Conservation (phyloP, 2,797 vertebrate species). For the Fistularia commersonii region DNA sequence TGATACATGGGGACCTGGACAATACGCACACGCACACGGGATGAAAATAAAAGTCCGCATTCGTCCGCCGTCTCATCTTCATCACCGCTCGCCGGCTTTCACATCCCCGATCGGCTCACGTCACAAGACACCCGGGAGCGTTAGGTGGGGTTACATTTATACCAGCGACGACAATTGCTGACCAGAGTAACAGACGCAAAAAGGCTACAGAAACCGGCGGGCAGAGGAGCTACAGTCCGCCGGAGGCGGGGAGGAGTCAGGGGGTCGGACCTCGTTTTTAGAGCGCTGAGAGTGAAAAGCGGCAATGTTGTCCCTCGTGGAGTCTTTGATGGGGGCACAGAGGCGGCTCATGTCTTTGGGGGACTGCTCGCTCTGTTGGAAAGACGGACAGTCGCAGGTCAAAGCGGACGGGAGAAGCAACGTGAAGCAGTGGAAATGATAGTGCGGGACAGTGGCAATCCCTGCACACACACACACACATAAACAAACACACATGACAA, state of each 20-base stretch:
- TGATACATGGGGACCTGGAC: slow-evolving; percentile 88
- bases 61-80: slow-evolving; percentile 2
- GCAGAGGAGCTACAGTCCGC: too few species aligned
- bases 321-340: slow-evolving; percentile 82
- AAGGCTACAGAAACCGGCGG: slow-evolving; percentile 42
- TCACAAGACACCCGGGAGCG: slow-evolving; percentile 42
- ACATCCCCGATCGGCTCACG: slow-evolving; percentile 28
- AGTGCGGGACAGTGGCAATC: slow-evolving; percentile 45
- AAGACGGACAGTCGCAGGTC: slow-evolving; percentile 60
- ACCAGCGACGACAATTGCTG: slow-evolving; percentile 56
- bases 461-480: slow-evolving; percentile 15
- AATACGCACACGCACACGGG: slow-evolving; percentile 23
- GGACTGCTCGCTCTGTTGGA: slow-evolving; percentile 82
- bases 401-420: slow-evolving; percentile 61
- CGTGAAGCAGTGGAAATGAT: slow-evolving; percentile 50
- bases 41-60: slow-evolving; percentile 19
- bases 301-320: slow-evolving; percentile 79
- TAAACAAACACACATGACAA: too few species aligned
- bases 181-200: slow-evolving; percentile 40
- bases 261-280: slow-evolving; percentile 83
- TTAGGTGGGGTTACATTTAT: slow-evolving; percentile 53
- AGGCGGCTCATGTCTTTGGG: slow-evolving; percentile 83
- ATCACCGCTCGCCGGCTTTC: slow-evolving; percentile 27
- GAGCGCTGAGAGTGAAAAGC: slow-evolving; percentile 81
- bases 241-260: slow-evolving; percentile 31